A percentile compares a stretch with the other conserved stretches of the same genome.
These are phyloP conservation scores for Chiroxiphia lanceolata DNA, from an alignment of 2,797 vertebrate species.

Conservation along the genomic window DNA sequence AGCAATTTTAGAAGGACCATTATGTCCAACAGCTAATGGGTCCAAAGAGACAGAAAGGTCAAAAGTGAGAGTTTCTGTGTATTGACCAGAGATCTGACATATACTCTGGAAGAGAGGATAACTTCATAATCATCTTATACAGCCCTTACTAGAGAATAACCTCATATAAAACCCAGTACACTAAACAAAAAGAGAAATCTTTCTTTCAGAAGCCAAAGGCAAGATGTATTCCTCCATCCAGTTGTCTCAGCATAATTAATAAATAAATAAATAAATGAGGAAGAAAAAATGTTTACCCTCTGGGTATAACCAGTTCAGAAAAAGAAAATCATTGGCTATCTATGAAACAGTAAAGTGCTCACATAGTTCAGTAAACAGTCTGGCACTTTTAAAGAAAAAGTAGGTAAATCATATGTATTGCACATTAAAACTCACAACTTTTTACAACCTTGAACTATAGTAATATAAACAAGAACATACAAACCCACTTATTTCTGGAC, in stretches of 20 bases:
- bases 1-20: not conserved
- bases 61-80: not conserved
- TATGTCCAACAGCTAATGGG: not conserved
- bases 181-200: not conserved
- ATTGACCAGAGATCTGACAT: not conserved
- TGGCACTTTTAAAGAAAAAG: not conserved
- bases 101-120: not conserved
- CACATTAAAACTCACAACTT: not conserved
- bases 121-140: not conserved
- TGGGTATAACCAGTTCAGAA: not conserved
- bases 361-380: not conserved
- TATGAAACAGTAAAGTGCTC: not conserved
- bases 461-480: not conserved
- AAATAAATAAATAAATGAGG: not conserved
- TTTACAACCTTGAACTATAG: not conserved
- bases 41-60: constrained; percentile 19
- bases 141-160: not conserved
- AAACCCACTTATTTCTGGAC: not conserved
- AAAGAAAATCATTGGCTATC: not conserved
- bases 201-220: not conserved
- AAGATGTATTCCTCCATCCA: not conserved
- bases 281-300: not conserved
- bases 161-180: not conserved
- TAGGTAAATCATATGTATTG: not conserved
- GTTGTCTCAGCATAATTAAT: not conserved